phyloP scores from a whole-genome alignment of 2,113 vertebrate species.

The Butorides virescens region DNA sequence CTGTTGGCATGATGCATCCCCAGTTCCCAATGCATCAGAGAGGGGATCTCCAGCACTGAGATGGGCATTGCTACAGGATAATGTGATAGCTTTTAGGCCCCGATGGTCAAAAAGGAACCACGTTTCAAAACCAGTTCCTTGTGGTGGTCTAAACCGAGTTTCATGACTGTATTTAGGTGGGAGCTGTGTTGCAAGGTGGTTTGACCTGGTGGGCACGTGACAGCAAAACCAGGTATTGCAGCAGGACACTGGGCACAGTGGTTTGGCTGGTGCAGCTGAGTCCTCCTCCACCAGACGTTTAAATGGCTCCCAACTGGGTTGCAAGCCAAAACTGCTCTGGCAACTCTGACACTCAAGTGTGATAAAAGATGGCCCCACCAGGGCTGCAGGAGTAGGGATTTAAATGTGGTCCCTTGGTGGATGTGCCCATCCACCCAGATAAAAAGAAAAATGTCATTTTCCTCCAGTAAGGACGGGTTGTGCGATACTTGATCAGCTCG shows the following conservation, averaged over 20 bases:
- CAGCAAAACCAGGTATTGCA: neutral
- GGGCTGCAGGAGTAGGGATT: neutral
- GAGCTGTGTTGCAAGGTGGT: neutral
- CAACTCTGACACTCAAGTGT: neutral
- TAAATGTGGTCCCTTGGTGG: neutral
- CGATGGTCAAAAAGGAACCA: neutral
- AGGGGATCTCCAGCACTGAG: neutral
- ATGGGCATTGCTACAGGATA: neutral
- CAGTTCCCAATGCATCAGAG: neutral
- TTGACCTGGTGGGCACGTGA: accelerated
- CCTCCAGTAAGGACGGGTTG: neutral
- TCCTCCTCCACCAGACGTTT: accelerated
- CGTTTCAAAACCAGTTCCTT: neutral
- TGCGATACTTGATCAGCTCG: neutral
- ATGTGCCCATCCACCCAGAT: neutral
- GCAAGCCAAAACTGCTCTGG: neutral
- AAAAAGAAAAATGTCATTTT: neutral
- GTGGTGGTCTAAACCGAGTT: neutral
- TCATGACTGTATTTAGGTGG: neutral
- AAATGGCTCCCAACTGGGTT: neutral
- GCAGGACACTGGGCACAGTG: neutral
- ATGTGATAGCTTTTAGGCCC: neutral
- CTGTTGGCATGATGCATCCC: neutral
- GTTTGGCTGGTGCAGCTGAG: neutral
- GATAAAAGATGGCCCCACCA: neutral